phyloP scores from a whole-genome alignment of 2,113 vertebrate species.

The Mustela nigripes region DNA sequence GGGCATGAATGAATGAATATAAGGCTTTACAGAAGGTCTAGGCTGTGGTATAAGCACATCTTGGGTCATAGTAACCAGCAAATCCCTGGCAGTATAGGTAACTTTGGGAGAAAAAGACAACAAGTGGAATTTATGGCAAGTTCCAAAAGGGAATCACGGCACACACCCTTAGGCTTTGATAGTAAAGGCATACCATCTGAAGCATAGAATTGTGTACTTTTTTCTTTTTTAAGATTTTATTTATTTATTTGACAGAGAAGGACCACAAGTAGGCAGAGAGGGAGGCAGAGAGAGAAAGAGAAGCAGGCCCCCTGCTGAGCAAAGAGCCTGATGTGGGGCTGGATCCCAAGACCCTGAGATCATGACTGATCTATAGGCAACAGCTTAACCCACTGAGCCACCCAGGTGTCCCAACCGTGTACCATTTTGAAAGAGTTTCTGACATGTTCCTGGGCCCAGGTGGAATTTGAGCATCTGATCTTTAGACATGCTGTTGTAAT shows the following conservation, averaged over 20 bases:
- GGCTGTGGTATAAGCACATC: background rate
- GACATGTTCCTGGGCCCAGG: background rate
- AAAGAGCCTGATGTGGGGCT: no score
- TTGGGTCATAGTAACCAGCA: background rate
- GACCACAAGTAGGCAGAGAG: no score
- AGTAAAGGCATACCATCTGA: background rate
- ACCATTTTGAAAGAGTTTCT: background rate
- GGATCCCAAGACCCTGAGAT: no score
- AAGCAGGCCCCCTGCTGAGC: no score
- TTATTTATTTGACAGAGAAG: no score
- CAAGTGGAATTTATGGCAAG: background rate
- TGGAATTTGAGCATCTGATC: background rate
- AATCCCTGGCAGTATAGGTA: background rate
- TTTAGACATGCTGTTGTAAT: no score
- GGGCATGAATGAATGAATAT: background rate
- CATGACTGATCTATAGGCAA: no score
- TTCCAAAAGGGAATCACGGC: background rate
- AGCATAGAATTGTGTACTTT: background rate
- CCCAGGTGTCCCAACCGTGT: background rate
- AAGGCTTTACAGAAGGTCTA: background rate
- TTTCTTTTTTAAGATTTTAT: no score
- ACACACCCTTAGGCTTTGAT: background rate
- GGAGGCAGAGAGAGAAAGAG: no score
- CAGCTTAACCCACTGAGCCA: no score
- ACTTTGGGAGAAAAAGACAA: background rate